These are phyloP conservation scores for Neolamprologus multifasciatus DNA, from an alignment of 2,797 vertebrate species.

Conservation along the genomic window DNA sequence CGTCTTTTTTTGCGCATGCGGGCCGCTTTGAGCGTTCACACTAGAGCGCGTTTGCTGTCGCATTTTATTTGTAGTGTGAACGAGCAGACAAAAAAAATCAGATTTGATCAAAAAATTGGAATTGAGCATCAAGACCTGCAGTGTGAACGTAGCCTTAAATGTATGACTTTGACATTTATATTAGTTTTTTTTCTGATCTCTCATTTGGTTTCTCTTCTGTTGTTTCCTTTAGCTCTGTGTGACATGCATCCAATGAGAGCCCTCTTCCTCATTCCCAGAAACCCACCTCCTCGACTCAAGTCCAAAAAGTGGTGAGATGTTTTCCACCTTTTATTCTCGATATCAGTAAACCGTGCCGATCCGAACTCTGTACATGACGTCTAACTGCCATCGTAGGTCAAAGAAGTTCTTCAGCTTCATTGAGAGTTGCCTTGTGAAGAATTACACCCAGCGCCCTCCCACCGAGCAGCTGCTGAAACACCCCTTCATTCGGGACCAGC, in stretches of 20 bases:
- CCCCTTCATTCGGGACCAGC: slow-evolving; percentile 97
- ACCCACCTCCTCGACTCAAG: slow-evolving; percentile 96
- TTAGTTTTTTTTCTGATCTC: background rate
- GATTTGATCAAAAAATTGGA: too few relatives aligned
- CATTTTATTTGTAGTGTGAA: too few relatives aligned
- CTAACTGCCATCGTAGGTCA: slow-evolving; percentile 74
- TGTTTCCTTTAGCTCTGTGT: slow-evolving; percentile 84
- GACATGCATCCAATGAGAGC: slow-evolving; percentile 99
- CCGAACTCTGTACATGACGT: background rate
- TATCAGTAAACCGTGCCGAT: accelerated
- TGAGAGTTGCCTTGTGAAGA: slow-evolving; percentile 97
- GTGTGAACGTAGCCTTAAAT: background rate
- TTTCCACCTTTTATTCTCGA: background rate
- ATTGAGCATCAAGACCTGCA: too few relatives aligned
- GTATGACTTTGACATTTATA: background rate
- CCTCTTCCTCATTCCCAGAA: slow-evolving; percentile 98
- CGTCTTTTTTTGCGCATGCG: too few relatives aligned
- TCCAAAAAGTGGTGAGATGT: slow-evolving; percentile 95
- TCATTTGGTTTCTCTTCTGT: background rate
- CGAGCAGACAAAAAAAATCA: too few relatives aligned
- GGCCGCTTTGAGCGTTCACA: too few relatives aligned
- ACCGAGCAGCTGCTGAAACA: slow-evolving; percentile 97
- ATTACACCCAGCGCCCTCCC: slow-evolving; percentile 93
- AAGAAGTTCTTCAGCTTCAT: slow-evolving; percentile 99
- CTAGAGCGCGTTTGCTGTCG: too few relatives aligned